Base-by-base conservation (phyloP, 2,888 invertebrate species). In the Scaptomyza cyrtandrae region DNA sequence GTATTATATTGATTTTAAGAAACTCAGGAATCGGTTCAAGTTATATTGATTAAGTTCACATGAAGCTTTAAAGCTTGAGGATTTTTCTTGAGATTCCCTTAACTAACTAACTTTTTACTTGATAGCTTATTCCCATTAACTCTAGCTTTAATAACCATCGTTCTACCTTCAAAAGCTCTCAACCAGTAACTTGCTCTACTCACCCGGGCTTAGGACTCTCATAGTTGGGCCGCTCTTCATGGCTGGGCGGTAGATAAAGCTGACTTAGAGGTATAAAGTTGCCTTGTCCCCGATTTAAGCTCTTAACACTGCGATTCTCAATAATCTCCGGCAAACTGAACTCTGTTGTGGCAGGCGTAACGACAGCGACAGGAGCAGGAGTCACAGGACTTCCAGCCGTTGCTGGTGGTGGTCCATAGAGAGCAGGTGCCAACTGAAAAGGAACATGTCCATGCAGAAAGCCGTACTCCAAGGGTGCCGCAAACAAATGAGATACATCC, bases 251-350 rank as follows among this genome's bases (percentile, higher is more conserved):
- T 14, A 91, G 31, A 68, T 91, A 91, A 9, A 86, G 82, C 14
- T 88, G 85, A 3, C 72, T 78, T 0, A 92, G 52, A 0, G 91
- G 92, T 73, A 91, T 91, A 58, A 91, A 90, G 43, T 81, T 83
- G 13, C 71, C 80, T 37, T 80, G 82, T 7, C 75, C 75, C 35
- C 76, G 78, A 5, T 70, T 68, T 6, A 56, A 58, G 11, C 58
- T 59, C 66, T 71, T 86, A 0, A 84, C 58, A 52, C 77, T 84
- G 11, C 91, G 90, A 77, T 92, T 92, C 46, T 91, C 89, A 9
- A 92, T 81, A 1, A 92, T 83, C 63, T 92, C 92, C 0, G 92
- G 92, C 27, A 92, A 59, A 3, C 63, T 71, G n/a, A 90, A 90
- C 50, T 91, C 90, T 0, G 90, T 89, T 10, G 89, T 85, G 7